phyloP scores from a whole-genome alignment of 2,888 invertebrate species.

The Pterostichus niger region DNA sequence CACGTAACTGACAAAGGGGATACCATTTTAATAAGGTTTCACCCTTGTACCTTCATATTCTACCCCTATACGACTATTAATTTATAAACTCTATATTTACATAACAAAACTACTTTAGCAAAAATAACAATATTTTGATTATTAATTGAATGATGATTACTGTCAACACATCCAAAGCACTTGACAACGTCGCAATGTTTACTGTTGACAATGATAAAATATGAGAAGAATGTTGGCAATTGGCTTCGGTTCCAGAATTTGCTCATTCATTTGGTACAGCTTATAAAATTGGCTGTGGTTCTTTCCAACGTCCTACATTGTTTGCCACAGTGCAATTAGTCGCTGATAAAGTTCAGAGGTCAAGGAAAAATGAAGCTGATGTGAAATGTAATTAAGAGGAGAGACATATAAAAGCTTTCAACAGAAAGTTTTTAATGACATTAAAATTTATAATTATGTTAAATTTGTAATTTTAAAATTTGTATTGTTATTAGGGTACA shows the following conservation, averaged over 20 bases:
- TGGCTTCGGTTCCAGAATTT: constrained; percentile 35
- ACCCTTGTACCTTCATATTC: constrained; percentile 3
- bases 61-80: constrained; percentile 13
- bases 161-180: constrained; percentile 31
- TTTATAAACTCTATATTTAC: constrained; percentile 9
- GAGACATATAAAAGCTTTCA: constrained; percentile 19
- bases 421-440: constrained; percentile 26
- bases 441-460: constrained; percentile 23
- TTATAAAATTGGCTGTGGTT: constrained; percentile 43
- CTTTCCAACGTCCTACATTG: constrained; percentile 12
- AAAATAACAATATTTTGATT: constrained; percentile 23
- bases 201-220: constrained; percentile 53
- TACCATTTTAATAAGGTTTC: constrained; percentile 1
- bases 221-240: constrained; percentile 35
- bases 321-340: constrained; percentile 25
- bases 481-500: too few relatives aligned
- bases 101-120: constrained; percentile 13
- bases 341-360: constrained; percentile 35
- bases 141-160: constrained; percentile 31
- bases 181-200: constrained; percentile 23
- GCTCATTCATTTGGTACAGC: constrained; percentile 38
- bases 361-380: constrained; percentile 7
- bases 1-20: constrained; percentile 9
- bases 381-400: constrained; percentile 1
- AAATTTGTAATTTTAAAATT: background rate